Evolutionary conservation across 1,140 invertebrate genomes (phyloP).

Genomic region (Drosophila nebulosa): DNA sequence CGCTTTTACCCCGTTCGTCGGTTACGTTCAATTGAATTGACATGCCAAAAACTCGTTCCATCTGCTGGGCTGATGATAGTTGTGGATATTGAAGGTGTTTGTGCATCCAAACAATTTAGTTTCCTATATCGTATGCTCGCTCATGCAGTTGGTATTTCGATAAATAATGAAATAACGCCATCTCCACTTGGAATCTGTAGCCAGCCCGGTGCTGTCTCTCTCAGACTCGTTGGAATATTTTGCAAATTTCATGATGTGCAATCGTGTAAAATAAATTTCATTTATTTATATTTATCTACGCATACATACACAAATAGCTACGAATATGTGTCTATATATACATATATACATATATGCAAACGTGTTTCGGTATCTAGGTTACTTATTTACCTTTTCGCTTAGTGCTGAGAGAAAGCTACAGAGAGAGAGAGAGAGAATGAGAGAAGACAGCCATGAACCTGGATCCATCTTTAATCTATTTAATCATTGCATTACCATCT

Average conservation of each 20-base stretch:
- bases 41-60: not conserved
- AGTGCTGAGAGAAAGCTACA: not conserved
- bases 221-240: slow-evolving; percentile 13
- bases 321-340: not conserved
- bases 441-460: no score
- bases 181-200: not conserved
- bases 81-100: not conserved
- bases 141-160: slow-evolving; percentile 41
- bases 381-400: slow-evolving; percentile 2
- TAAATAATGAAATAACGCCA: slow-evolving; percentile 48
- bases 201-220: not conserved
- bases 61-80: not conserved
- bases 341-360: not conserved
- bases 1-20: not conserved
- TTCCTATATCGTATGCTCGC: slow-evolving; percentile 27
- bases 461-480: no score
- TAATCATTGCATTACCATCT: no score
- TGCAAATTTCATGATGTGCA: slow-evolving; percentile 51
- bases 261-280: slow-evolving; percentile 54
- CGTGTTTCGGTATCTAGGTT: not conserved
- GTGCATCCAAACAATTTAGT: slow-evolving; percentile 37
- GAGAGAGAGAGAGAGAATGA: not conserved
- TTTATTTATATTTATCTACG: slow-evolving; percentile 47
- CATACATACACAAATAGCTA: not conserved
- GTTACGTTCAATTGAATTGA: not conserved